Percentiles rank a stretch among this genome's conserved stretches.
Evolutionary conservation across 2,113 vertebrate species (phyloP).

Genomic region (Sphaerodactylus townsendi): DNA sequence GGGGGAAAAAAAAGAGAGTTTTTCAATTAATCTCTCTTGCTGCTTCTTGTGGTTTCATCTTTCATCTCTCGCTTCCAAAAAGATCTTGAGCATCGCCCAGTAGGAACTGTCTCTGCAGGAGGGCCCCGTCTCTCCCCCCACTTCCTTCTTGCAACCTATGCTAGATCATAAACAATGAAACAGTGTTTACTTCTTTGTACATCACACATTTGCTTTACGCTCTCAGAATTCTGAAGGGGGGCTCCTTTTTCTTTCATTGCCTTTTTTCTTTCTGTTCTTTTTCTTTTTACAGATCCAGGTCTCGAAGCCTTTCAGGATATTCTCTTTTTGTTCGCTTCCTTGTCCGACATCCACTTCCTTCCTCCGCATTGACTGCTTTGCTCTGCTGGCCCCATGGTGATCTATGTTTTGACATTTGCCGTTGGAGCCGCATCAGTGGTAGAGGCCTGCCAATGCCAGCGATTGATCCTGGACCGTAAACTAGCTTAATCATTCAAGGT

Average conservation of each 20-base stretch:
- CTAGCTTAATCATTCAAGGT: conserved; percentile 66
- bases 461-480: conserved; percentile 64
- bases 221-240: conserved; percentile 42
- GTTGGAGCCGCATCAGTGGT: conserved; percentile 56
- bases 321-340: conserved; percentile 59
- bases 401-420: conserved; percentile 64
- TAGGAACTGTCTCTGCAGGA: conserved; percentile 16
- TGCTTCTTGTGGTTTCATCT: conserved; percentile 41
- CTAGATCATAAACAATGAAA: conserved; percentile 42
- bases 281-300: conserved; percentile 37
- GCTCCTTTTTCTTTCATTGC: conserved; percentile 16
- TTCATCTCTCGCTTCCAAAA: conserved; percentile 25
- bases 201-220: conserved; percentile 21
- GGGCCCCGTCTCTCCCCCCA: conserved; percentile 9
- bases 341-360: conserved; percentile 2
- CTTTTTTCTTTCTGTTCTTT: neutral
- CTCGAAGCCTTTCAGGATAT: conserved; percentile 51
- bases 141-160: conserved; percentile 29
- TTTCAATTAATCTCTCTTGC: conserved; percentile 54
- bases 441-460: conserved; percentile 58
- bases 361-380: conserved; percentile 50
- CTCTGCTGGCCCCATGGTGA: conserved; percentile 55
- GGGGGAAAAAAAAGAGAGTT: conserved; percentile 11
- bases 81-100: conserved; percentile 14
- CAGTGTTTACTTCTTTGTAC: conserved; percentile 18